Base-by-base conservation (phyloP, 2,113 vertebrate genomes). In the Polyodon spathula region DNA sequence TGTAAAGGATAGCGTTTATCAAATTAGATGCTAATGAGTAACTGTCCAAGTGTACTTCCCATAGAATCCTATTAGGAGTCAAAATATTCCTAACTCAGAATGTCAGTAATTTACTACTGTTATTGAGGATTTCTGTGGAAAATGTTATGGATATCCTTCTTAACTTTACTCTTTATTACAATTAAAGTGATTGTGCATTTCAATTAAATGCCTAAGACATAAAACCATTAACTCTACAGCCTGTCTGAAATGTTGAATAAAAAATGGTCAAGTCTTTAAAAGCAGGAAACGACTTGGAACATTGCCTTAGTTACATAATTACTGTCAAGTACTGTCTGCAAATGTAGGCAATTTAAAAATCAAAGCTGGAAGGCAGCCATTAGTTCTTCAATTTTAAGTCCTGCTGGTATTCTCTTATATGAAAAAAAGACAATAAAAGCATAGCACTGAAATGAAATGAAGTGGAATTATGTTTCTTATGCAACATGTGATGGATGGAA, bases 291-390 rank as follows among this genome's bases (percentile, higher is more conserved):
- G 37, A 38, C 43, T 38, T 50, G 9, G 38, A 11, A 15, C 37
- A 39, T 40, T 40, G 11, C 3, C 42, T 39, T 50, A 17, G 59
- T 60, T 60, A 51, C 38, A 39, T 60, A 60, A 60, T 60, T 37
- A 15, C 37, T 39, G 17, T 48, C 44, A 9, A 37, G 11, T 46
- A 40, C 50, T 39, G n/a, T 60, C 37, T 60, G 40, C 17, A 39
- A 48, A 27, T 27, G 37, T 51, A n/a, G 59, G 46, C 27, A 6
- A 50, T 48, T 50, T 50, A 14, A 37, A 48, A 51, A 39, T 39
- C 44, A 46, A 14, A 46, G 44, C 44, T 50, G 27, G 37, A 48
- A 50, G 17, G 44, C 6, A 37, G 14, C 40, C 40, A n/a, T 2
- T n/a, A 16, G 40, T 58, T 43, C 16, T 37, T 38, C 11, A 38